phyloP scores from a whole-genome alignment of 2,113 vertebrate species.

The Triplophysa tibetana region DNA sequence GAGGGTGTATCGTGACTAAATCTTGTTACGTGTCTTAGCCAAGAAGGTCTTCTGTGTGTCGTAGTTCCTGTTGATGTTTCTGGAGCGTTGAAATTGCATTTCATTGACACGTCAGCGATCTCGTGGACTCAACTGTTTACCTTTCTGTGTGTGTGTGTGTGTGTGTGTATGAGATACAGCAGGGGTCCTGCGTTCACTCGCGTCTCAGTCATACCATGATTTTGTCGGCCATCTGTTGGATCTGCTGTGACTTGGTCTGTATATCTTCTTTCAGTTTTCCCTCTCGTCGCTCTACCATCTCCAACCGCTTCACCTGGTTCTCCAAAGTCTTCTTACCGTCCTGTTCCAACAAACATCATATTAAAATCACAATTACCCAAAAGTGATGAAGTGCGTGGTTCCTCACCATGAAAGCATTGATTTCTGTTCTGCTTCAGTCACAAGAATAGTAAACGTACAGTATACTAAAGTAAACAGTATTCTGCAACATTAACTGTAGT shows the following conservation, averaged over 20 bases:
- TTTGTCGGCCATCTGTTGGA: conserved; percentile 99
- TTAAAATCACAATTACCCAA: neutral
- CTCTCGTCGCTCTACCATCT: conserved; percentile 95
- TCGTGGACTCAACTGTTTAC: neutral
- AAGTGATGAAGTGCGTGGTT: neutral
- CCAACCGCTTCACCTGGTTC: conserved; percentile 96
- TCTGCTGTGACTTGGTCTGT: conserved; percentile 96
- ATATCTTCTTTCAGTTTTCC: conserved; percentile 97
- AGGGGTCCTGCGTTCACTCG: conserved; percentile 3
- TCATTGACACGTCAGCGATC: neutral
- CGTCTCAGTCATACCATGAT: conserved; percentile 84
- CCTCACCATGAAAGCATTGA: neutral
- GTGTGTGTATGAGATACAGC: conserved; percentile 1
- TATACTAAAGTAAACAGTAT: too few relatives aligned
- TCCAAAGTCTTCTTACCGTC: conserved; percentile 96
- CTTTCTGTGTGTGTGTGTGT: conserved; percentile 27
- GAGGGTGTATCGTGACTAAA: neutral
- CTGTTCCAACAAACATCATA: conserved; percentile 65
- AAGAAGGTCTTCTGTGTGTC: neutral
- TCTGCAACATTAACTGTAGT: too few relatives aligned
- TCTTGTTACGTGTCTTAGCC: neutral
- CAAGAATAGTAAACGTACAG: too few relatives aligned
- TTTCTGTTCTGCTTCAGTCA: neutral
- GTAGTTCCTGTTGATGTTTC: neutral
- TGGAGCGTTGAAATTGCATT: neutral